Base-by-base conservation (phyloP, 2,113 vertebrate genomes). In the Herpetotheres cachinnans region DNA sequence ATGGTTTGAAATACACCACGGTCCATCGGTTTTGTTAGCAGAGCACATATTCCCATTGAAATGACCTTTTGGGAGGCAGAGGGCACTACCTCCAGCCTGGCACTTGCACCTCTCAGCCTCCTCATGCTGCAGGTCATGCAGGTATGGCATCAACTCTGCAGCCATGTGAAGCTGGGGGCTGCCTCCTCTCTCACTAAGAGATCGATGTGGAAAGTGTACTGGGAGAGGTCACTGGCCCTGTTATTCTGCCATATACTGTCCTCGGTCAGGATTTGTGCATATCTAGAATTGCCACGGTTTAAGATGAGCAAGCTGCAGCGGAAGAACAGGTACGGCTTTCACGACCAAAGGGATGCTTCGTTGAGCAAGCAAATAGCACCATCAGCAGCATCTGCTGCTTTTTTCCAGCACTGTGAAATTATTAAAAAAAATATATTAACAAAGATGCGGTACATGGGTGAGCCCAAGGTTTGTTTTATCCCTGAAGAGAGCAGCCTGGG, bases 41-140 rank as follows among this genome's bases (percentile, higher is more conserved):
- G 50, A 55, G 16, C 25, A 40, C 4, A 2, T 0, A 0, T 26
- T 82, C 19, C 36, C 9, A 0, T 24, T 19, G 26, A 63, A 46
- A 63, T 6, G 3, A 3, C 18, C 5, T 76, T 79, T 55, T 25
- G 13, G 29, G 47, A n/a, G 11, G 30, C 47, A 46, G 0, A 2
- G 2, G 32, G 7, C 8, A 6, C 26, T 19, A 67, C 16, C 8
- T 62, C 30, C 29, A 11, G 72, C 22, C 7, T 30, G 27, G 40
- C 40, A 25, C 20, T 44, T 19, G 15, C 40, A 49, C 15, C 16
- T 49, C 34, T 47, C 13, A 16, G 49, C 17, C 0, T 0, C 46
- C 30, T 44, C 27, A n/a, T 0, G 2, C 47, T 72, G 50, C n/a
- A 20, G 9, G 21, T 25, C 9, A 20, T 4, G 24, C 32, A 50